Percentiles rank a stretch among this genome's conserved stretches.
These are phyloP conservation scores for Aphelocoma coerulescens DNA, from an alignment of 2,113 vertebrate genomes.

Conservation along the genomic window DNA sequence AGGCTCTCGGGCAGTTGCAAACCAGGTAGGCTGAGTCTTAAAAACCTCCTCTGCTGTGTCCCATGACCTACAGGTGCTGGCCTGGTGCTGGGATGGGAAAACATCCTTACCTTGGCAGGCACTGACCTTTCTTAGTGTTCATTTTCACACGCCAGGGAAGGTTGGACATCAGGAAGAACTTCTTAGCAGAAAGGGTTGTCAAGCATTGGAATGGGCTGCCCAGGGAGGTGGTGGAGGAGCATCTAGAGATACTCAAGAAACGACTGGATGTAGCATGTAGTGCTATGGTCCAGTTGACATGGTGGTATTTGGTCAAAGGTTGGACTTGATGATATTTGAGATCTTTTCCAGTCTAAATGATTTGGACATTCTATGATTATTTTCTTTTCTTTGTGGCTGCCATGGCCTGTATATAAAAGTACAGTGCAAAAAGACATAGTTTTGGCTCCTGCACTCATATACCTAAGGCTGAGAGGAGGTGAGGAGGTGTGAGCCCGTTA, in stretches of 20 bases:
- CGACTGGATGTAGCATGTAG: fast-evolving
- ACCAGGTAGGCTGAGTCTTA: fast-evolving
- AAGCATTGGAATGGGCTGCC: background rate
- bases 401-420: background rate
- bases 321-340: background rate
- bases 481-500: fast-evolving
- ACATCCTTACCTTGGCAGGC: no score
- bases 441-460: fast-evolving
- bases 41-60: background rate
- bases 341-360: background rate
- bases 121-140: fast-evolving
- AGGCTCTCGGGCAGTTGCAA: background rate
- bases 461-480: fast-evolving
- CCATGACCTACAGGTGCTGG: background rate
- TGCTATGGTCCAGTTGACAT: background rate
- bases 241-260: background rate
- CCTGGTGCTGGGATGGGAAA: background rate
- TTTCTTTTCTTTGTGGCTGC: background rate
- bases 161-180: background rate
- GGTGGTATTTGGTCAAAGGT: background rate
- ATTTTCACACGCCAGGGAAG: background rate
- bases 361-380: background rate
- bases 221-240: background rate
- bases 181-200: background rate
- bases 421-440: fast-evolving